These are phyloP conservation scores for Silurus meridionalis DNA, from an alignment of 2,113 vertebrate species.

Conservation along the genomic window DNA sequence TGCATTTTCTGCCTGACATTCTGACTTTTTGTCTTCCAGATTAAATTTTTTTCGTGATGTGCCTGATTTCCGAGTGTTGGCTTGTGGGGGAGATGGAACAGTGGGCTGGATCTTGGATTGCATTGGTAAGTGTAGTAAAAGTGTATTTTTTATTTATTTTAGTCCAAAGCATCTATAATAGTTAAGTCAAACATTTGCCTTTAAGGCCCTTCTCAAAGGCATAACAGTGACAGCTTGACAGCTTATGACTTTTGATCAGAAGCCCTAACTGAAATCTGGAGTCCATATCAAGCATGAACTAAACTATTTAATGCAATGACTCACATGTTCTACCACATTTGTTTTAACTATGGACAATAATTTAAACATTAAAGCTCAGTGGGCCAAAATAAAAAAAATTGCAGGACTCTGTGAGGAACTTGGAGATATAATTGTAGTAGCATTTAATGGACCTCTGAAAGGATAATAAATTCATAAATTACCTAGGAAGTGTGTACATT, in stretches of 20 bases:
- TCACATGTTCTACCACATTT: background rate
- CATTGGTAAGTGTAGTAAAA: constrained; percentile 73
- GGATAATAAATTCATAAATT: constrained; percentile 39
- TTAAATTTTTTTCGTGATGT: constrained; percentile 88
- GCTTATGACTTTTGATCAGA: background rate
- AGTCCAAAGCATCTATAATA: background rate
- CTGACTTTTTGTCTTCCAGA: constrained; percentile 63
- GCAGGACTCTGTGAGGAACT: background rate
- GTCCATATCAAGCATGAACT: background rate
- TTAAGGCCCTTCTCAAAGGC: background rate
- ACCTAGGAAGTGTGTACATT: constrained; percentile 44
- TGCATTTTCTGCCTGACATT: background rate
- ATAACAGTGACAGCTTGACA: background rate
- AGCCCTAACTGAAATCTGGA: background rate
- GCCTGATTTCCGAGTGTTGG: constrained; percentile 81
- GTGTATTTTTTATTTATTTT: background rate
- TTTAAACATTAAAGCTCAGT: background rate
- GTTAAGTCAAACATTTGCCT: background rate
- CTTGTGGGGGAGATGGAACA: constrained; percentile 89
- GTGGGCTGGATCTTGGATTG: constrained; percentile 93
- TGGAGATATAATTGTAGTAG: constrained; percentile 22
- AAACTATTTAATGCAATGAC: background rate
- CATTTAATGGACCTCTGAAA: constrained; percentile 38
- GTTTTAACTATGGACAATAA: constrained; percentile 26
- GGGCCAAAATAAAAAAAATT: background rate